phyloP scores from a whole-genome alignment of 2,113 vertebrate genomes.

The Laterallus jamaicensis region DNA sequence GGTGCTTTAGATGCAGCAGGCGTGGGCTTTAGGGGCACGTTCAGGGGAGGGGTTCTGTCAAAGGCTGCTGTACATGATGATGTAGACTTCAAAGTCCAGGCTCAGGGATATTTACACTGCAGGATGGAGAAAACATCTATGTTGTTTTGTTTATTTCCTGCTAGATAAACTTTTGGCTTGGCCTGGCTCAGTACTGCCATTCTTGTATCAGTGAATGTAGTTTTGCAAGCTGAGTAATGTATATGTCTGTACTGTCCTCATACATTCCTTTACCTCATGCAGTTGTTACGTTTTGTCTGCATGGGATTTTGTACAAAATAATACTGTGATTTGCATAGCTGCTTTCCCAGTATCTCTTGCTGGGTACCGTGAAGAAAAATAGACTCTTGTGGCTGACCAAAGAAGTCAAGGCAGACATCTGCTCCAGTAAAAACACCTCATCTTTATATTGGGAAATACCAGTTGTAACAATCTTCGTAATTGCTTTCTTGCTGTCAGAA shows the following conservation, averaged over 20 bases:
- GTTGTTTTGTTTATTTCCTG: not conserved
- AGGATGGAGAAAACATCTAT: not conserved
- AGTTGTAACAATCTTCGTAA: not conserved
- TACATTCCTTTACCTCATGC: not conserved
- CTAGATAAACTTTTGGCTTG: not conserved
- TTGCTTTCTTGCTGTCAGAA: not conserved
- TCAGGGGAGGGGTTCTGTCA: not conserved
- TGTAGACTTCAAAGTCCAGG: not conserved
- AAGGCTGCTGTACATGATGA: not conserved
- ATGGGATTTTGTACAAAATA: not conserved
- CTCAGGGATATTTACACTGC: not conserved
- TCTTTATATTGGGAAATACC: not conserved
- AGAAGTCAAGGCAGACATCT: not conserved
- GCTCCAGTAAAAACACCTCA: not conserved
- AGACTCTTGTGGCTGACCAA: not conserved
- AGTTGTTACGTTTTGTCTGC: not conserved
- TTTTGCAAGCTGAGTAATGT: not conserved
- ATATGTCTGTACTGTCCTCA: not conserved
- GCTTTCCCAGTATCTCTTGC: not conserved
- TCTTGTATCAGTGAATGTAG: not conserved
- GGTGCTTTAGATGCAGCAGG: not conserved
- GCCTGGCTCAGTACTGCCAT: not conserved
- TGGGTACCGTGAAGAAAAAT: not conserved
- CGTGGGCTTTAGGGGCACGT: not conserved
- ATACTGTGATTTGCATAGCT: not conserved